Base-by-base conservation (phyloP, 2,797 vertebrate genomes). In the Clamator glandarius region DNA sequence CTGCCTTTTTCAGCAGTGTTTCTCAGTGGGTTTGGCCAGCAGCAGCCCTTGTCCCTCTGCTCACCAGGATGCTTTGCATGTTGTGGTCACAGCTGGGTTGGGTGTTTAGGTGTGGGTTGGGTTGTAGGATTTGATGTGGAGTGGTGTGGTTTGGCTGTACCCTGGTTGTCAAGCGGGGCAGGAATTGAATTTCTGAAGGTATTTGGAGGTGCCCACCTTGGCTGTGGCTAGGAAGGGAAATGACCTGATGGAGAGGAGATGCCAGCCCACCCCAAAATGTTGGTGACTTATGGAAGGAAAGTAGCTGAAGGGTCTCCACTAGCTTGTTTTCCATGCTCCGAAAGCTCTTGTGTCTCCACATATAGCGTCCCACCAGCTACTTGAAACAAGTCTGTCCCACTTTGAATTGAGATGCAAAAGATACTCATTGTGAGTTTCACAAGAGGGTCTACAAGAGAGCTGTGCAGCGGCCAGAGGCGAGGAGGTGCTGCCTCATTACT, bases 1-100 rank as follows among this genome's bases (percentile, higher is more conserved):
- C 2, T 51, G 64, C 12, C 36, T 67, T 67, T 76, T 70, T 14
- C 54, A 51, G 41, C 0, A 1, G 7, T 0, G 0, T 51, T 77
- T n/a, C 17, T n/a, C 3, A 0, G 23, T 50, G 23, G 39, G 8
- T 7, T 92, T 67, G 23, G 18, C 11, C 5, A 9, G 21, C 23
- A 33, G 36, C 26, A 39, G 50, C 31, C 48, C 31, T 41, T 64
- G 28, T 3, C 36, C 12, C 25, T 48, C 23, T 35, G 52, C 21
- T 86, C 42, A 48, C 46, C 15, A 19, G 54, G 80, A 9, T 50
- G 55, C 9, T 25, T 7, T 0, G 0, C 23, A 19, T 52, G 46
- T 8, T 57, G 24, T 64, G 75, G 20, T 62, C 8, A 1, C 29
- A 63, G 54, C 33, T 35, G 12, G 26, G 7, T 0, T 24, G 25